Conservation (phyloP, 2,888 invertebrate genomes). For the Protophormia terraenovae region DNA sequence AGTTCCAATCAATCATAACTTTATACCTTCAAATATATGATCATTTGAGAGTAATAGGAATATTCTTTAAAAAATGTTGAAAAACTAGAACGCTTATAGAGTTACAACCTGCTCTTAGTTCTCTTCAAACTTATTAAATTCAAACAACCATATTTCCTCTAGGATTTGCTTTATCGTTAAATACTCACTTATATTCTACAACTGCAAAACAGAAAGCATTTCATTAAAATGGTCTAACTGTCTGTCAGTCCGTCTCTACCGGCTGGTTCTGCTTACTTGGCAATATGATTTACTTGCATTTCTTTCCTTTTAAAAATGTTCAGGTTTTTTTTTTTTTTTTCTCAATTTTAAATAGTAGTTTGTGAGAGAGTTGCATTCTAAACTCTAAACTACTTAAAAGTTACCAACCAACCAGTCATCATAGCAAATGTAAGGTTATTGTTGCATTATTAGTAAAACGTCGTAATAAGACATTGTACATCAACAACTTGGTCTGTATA, state of each 20-base stretch:
- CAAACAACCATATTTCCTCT: neutral
- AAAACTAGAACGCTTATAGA: too few species aligned
- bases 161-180: neutral
- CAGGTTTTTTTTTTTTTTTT: neutral
- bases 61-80: too few species aligned
- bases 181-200: neutral
- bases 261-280: conserved; percentile 2
- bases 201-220: neutral
- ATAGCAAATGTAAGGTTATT: neutral
- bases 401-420: conserved; percentile 21
- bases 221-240: neutral
- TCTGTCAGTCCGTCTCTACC: neutral
- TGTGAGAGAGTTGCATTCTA: neutral
- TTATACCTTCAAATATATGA: too few species aligned
- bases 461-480: conserved; percentile 43
- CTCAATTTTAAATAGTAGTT: neutral
- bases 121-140: neutral
- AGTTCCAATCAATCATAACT: too few species aligned
- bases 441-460: conserved; percentile 26
- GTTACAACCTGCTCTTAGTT: too few species aligned
- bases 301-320: conserved; percentile 6
- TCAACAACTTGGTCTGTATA: neutral
- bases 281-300: conserved; percentile 15
- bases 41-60: too few species aligned
- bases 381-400: conserved; percentile 37